A percentile compares a stretch with the other conserved stretches of the same genome.
phyloP scores from a whole-genome alignment of 30 jellyfish, hydroid and myxozoan genomes.

The Cassiopea xamachana region DNA sequence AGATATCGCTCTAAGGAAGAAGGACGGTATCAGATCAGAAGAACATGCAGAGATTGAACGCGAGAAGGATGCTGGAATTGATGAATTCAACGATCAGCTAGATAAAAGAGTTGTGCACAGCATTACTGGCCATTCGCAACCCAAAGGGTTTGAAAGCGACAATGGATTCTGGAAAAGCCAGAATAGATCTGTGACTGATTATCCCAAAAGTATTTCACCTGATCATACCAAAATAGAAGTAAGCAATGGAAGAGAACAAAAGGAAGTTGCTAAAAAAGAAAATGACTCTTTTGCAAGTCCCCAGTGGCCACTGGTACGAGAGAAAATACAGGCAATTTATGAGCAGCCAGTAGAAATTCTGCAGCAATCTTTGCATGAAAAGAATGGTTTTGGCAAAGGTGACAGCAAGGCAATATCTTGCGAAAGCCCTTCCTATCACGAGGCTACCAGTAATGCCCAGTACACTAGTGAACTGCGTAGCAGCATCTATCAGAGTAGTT shows the following conservation, averaged over 20 bases:
- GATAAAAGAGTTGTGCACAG: neutral
- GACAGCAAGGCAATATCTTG: neutral
- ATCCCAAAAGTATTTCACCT: neutral
- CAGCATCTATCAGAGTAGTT: neutral
- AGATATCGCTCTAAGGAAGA: neutral
- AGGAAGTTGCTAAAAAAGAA: neutral
- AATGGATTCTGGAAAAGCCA: neutral
- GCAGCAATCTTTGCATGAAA: slow-evolving; percentile 35
- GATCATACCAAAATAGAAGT: neutral
- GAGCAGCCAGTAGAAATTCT: slow-evolving; percentile 62
- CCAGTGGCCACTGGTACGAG: slow-evolving; percentile 71
- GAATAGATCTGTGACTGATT: neutral
- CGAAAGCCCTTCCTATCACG: too few species aligned
- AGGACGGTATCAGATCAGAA: neutral
- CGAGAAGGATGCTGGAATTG: neutral
- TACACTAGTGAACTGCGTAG: neutral
- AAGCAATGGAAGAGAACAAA: neutral
- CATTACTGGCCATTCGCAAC: neutral
- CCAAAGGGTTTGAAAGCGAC: neutral
- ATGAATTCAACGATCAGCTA: neutral
- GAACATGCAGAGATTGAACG: neutral
- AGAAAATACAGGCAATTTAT: slow-evolving; percentile 57
- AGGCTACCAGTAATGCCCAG: neutral
- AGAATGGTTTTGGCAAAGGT: neutral
- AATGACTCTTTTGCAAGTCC: slow-evolving; percentile 32